phyloP scores from a whole-genome alignment of 2,797 vertebrate genomes.

The Epinephelus malabaricus region DNA sequence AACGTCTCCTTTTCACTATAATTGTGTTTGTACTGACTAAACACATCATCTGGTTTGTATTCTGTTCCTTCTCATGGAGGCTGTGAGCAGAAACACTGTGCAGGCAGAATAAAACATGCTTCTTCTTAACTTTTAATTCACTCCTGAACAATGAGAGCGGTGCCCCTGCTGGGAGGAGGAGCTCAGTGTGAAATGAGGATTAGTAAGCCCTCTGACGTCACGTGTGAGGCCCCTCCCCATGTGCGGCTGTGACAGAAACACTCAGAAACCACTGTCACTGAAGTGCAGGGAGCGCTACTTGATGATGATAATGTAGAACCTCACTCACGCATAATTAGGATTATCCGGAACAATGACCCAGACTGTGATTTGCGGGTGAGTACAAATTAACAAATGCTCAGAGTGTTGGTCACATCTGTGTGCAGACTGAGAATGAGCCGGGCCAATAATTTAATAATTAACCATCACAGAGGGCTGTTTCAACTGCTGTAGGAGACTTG shows the following conservation, averaged over 20 bases:
- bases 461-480: constrained; percentile 33
- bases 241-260: constrained; percentile 69
- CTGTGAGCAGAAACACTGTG: constrained; percentile 4
- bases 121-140: constrained; percentile 55
- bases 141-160: constrained; percentile 17
- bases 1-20: constrained; percentile 13
- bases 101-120: not conserved
- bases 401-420: constrained; percentile 52
- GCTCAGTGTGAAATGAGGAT: constrained; percentile 61
- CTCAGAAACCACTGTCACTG: constrained; percentile 63
- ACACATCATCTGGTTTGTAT: constrained; percentile 19
- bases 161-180: constrained; percentile 61
- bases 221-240: constrained; percentile 68
- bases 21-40: constrained; percentile 7
- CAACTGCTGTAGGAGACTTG: constrained; percentile 26
- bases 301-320: constrained; percentile 66
- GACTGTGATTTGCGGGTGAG: constrained; percentile 75
- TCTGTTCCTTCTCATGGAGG: not conserved
- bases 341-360: constrained; percentile 74
- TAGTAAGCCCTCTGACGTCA: constrained; percentile 72
- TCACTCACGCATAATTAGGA: constrained; percentile 72
- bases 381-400: constrained; percentile 66
- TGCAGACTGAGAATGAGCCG: constrained; percentile 44
- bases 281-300: constrained; percentile 70
- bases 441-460: constrained; percentile 58